A percentile compares a stretch with the other conserved stretches of the same genome.
Conservation (phyloP, 1,140 invertebrate genomes). For the Apis mellifera region Amel_HAv3.1 CM009936.2:4279001-4279500, state of each 20-base stretch:
- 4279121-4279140: too few relatives aligned
- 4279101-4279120: too few relatives aligned
- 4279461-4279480: constrained; percentile 29
- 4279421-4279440: constrained; percentile 6
- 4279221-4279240: background rate
- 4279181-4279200: too few relatives aligned
- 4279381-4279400: constrained; percentile 15
- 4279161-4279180: too few relatives aligned
- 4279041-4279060: too few relatives aligned
- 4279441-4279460: constrained; percentile 6
- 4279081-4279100: too few relatives aligned
- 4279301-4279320: constrained; percentile 30
- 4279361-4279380: background rate
- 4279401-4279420: background rate
- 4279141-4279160: too few relatives aligned
- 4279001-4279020: too few relatives aligned
- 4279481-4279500: constrained; percentile 39
- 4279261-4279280: background rate
- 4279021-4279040: too few relatives aligned
- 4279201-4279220: too few relatives aligned
- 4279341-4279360: constrained; percentile 46
- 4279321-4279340: constrained; percentile 24
- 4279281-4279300: constrained; percentile 27
- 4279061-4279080: too few relatives aligned
- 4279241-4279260: background rate